Evolutionary conservation across 37 sponge, comb jelly and placozoan genomes (phyloP).

Genomic region (Tethya wilhelma): DNA sequence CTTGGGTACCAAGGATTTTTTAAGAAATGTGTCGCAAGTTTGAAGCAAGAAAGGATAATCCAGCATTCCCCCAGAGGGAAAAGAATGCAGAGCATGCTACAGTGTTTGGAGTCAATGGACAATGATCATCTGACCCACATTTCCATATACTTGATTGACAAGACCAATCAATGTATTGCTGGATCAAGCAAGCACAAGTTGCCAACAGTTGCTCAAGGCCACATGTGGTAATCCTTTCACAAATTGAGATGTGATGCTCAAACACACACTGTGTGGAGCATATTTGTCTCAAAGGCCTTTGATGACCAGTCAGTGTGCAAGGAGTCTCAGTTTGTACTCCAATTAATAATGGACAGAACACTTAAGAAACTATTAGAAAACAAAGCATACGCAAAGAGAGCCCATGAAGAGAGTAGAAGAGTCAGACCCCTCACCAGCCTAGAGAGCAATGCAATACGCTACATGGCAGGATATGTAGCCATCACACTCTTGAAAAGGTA

Average conservation of each 20-base stretch:
- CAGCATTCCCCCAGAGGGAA: no score
- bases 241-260: neutral
- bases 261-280: neutral
- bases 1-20: no score
- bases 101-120: no score
- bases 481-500: neutral
- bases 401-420: neutral
- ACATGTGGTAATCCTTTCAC: neutral
- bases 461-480: constrained; percentile 19
- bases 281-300: neutral
- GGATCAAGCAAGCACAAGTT: no score
- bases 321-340: neutral
- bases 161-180: no score
- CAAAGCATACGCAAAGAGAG: neutral
- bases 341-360: constrained; percentile 1
- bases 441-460: constrained; percentile 4
- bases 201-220: neutral
- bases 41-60: no score
- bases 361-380: neutral
- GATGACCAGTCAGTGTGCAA: neutral
- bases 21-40: no score
- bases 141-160: no score
- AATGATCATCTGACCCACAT: no score
- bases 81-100: no score
- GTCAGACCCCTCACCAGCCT: neutral